Conservation (phyloP, 2,113 vertebrate species). For the Leuciscus idus region DNA sequence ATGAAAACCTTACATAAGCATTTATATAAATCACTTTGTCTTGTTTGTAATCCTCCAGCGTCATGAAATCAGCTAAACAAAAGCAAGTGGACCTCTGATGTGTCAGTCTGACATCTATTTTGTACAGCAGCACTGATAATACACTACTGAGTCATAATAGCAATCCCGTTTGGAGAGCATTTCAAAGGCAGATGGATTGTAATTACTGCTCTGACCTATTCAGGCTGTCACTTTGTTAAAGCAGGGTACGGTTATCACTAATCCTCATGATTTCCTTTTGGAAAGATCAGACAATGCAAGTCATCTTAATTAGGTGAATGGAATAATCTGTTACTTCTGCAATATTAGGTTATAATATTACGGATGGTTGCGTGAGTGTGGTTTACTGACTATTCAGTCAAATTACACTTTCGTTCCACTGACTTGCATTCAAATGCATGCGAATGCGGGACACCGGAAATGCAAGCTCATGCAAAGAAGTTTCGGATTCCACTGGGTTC, state of each 20-base stretch:
- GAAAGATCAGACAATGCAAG: slow-evolving; percentile 10
- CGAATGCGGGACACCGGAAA: no score
- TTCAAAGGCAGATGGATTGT: slow-evolving; percentile 4
- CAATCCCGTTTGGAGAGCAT: neutral
- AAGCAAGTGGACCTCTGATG: slow-evolving; percentile 12
- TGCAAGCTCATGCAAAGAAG: no score
- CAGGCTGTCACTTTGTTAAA: neutral
- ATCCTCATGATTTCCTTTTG: slow-evolving; percentile 33
- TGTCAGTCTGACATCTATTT: neutral
- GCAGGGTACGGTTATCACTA: slow-evolving; percentile 27
- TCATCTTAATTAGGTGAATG: slow-evolving; percentile 17
- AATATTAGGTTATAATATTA: slow-evolving; percentile 13
- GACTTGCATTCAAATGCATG: no score
- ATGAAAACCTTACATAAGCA: slow-evolving; percentile 12
- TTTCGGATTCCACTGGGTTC: no score
- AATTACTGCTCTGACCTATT: slow-evolving; percentile 24
- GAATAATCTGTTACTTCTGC: slow-evolving; percentile 31
- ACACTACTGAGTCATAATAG: slow-evolving; percentile 23
- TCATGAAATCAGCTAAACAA: slow-evolving; percentile 10
- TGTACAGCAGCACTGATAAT: neutral
- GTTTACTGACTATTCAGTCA: no score
- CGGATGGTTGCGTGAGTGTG: neutral
- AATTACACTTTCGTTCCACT: no score
- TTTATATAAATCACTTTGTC: slow-evolving; percentile 26
- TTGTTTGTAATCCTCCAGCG: neutral